Percentiles rank a stretch among this genome's conserved stretches.
Evolutionary conservation across 2,113 vertebrate species (phyloP).

Genomic region (Ariopsis seemanni): DNA sequence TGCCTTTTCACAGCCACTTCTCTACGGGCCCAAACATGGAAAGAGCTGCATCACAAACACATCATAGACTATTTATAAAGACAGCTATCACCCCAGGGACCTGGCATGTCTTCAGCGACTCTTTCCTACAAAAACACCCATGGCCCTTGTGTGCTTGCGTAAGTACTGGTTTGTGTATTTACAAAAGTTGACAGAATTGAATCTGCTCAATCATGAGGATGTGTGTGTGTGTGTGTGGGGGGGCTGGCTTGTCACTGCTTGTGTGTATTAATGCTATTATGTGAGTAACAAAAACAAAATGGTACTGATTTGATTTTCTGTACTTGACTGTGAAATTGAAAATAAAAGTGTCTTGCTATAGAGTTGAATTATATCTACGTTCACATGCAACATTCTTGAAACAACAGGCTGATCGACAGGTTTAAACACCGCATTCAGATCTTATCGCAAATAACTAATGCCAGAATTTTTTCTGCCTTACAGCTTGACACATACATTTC

Average conservation of each 20-base stretch:
- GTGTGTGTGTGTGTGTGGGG: no score
- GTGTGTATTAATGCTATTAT: neutral
- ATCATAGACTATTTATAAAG: slow-evolving; percentile 50
- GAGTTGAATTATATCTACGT: neutral
- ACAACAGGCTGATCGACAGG: neutral
- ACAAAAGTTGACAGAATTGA: neutral
- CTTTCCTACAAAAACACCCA: slow-evolving; percentile 43
- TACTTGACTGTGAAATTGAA: neutral
- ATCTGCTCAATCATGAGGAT: neutral
- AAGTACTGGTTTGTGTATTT: slow-evolving; percentile 3
- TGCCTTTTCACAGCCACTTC: slow-evolving; percentile 30
- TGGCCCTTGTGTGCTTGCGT: neutral
- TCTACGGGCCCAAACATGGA: slow-evolving; percentile 47
- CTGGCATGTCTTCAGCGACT: slow-evolving; percentile 17
- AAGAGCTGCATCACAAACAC: slow-evolving; percentile 48
- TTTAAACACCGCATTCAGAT: neutral
- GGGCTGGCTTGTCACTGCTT: neutral
- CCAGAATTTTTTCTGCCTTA: neutral
- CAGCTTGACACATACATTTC: slow-evolving; percentile 1
- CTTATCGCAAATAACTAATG: neutral
- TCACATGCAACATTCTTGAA: neutral
- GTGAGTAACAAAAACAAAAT: neutral
- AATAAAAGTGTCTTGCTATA: neutral
- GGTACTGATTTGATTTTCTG: no score
- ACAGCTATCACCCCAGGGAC: slow-evolving; percentile 27